Evolutionary conservation across 2,888 invertebrate genomes (phyloP).

Genomic region (Linyphia triangularis): DNA sequence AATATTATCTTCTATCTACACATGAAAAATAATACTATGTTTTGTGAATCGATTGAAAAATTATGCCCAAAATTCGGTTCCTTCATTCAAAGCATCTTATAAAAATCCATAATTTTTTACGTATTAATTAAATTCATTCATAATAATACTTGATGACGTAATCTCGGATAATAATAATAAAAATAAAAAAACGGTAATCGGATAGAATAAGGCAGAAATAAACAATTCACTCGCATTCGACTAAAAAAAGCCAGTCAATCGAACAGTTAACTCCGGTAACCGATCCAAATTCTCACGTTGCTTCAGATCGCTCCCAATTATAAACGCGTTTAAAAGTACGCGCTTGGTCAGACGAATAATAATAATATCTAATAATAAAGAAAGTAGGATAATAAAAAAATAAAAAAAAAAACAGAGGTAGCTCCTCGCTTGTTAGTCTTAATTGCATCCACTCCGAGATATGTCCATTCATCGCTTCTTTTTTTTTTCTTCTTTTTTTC

Average conservation of each 20-base stretch:
- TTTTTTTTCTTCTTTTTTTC: background rate
- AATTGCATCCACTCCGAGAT: conserved; percentile 54
- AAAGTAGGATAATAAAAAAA: background rate
- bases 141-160: no score
- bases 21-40: no score
- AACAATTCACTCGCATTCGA: background rate
- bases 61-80: no score
- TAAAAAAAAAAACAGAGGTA: conserved; percentile 8
- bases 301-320: conserved; percentile 66
- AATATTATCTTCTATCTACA: no score
- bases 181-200: background rate
- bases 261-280: conserved; percentile 44
- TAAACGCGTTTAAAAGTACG: conserved; percentile 59
- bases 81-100: no score
- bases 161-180: no score
- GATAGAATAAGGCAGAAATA: background rate
- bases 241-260: conserved; percentile 12
- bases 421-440: conserved; percentile 62
- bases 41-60: no score
- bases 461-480: conserved; percentile 55
- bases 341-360: background rate
- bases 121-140: no score
- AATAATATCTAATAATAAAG: background rate
- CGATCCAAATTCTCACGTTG: conserved; percentile 47
- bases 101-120: no score